Evolutionary conservation across 2,888 invertebrate species (phyloP), one percentile per base, ranked within the genome.

Genomic region (Hypselothyrea guttata): DNA sequence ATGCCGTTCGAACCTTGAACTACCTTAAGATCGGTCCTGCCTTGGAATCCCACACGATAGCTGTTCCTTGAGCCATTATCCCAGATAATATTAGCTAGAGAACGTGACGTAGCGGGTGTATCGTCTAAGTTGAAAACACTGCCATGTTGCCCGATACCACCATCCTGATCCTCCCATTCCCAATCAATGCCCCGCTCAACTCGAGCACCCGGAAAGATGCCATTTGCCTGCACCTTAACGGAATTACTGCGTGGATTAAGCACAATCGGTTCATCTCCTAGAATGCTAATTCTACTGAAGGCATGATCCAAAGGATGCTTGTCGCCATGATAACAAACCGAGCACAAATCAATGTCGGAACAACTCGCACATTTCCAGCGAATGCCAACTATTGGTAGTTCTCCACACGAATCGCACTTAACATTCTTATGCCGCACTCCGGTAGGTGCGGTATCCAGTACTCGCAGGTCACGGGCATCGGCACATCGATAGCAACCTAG

Each of bases 281-380:
- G 97, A 51, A 88, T 90, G 4, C 90, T 87, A 9, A 90, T 90
- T 49, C 94, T 91, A 90, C 94, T 95, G 87, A 96, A 96, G 70
- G 97, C 92, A 90, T 99, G 98, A 38, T 98, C 92, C 68, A 98
- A 91, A 87, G 97, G 96, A 91, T 99, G 98, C 90, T 99, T 98
- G 87, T 99, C 98, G 12, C 96, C 96, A 88, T 99, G 98, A 92
- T 99, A 99, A 88, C 98, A 99, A 49, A 96, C 94, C 11, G 98
- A 98, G 89, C 98, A 99, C 48, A 99, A 90, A 90, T 99, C 98
- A 89, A 97, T 98, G 89, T 98, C 98, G 55, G 95, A 94, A 90
- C 98, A 99, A 89, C 98, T 98, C 2, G 97, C 97, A 91, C 98
- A 99, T 89, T 98, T 98, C 98, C 98, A 98, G 45, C 98, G 93